phyloP scores from a whole-genome alignment of 1,140 invertebrate genomes.

The Helicoverpa zea region DNA sequence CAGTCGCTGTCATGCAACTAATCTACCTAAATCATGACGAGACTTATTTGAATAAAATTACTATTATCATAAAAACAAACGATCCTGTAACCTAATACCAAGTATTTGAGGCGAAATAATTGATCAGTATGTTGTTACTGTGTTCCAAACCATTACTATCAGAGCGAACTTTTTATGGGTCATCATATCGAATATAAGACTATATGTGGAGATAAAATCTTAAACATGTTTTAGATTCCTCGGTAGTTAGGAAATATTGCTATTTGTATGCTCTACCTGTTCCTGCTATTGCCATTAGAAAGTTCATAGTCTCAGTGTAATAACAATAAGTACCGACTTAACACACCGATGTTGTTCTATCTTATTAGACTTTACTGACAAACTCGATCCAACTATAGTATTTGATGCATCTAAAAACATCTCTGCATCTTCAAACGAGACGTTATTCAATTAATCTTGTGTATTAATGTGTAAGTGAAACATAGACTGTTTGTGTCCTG shows the following conservation, averaged over 20 bases:
- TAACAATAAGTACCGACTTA: no score
- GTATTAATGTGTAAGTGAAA: no score
- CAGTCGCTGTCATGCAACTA: not conserved
- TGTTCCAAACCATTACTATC: not conserved
- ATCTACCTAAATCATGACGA: not conserved
- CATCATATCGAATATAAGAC: not conserved
- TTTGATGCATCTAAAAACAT: no score
- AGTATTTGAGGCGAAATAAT: not conserved
- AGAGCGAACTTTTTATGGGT: not conserved
- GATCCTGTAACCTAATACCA: not conserved
- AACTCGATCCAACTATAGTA: no score
- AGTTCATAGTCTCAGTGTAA: no score
- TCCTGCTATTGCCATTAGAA: no score
- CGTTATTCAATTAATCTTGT: no score
- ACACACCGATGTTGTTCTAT: no score
- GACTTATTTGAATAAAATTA: constrained; percentile 1
- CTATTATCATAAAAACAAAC: constrained; percentile 3
- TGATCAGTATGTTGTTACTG: not conserved
- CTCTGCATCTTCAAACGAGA: no score
- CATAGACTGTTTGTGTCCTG: no score
- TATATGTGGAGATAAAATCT: not conserved
- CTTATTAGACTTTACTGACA: no score
- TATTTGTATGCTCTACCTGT: not conserved
- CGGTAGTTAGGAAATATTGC: not conserved
- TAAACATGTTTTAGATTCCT: not conserved